Evolutionary conservation across 2,797 vertebrate species (phyloP).

Genomic region (Sebastolobus altivelis): DNA sequence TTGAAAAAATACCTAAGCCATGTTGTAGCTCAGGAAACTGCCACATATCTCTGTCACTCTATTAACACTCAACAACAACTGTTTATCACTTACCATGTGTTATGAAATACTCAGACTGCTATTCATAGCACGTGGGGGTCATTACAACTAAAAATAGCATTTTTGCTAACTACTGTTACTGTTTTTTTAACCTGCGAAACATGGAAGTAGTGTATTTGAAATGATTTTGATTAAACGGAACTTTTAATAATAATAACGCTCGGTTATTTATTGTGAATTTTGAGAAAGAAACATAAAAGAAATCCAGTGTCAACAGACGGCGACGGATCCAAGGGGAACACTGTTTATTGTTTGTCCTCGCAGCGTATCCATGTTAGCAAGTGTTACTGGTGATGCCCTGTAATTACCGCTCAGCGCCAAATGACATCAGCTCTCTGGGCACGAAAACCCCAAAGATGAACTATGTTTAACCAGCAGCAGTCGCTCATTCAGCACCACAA

Average conservation of each 20-base stretch:
- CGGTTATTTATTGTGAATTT: background rate
- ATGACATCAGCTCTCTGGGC: conserved; percentile 57
- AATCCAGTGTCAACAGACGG: background rate
- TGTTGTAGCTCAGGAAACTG: conserved; percentile 30
- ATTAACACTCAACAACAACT: conserved; percentile 25
- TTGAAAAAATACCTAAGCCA: background rate
- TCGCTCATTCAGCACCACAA: conserved; percentile 26
- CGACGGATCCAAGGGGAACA: background rate
- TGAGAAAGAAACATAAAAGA: background rate
- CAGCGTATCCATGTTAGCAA: conserved; percentile 47
- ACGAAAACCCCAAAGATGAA: conserved; percentile 20
- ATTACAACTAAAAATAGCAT: conserved; percentile 40
- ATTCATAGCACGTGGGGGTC: conserved; percentile 38
- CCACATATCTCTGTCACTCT: conserved; percentile 25
- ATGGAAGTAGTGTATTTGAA: background rate
- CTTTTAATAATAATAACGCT: background rate
- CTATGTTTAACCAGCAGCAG: conserved; percentile 25
- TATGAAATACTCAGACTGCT: conserved; percentile 38
- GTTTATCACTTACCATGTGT: conserved; percentile 29
- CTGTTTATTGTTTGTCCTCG: conserved; percentile 51
- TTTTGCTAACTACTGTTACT: background rate
- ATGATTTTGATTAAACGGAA: background rate
- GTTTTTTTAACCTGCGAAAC: background rate
- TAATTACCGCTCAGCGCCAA: conserved; percentile 53
- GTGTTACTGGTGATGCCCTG: conserved; percentile 44